Conservation (phyloP, 2,113 vertebrate genomes). For the Salvelinus namaycush region DNA sequence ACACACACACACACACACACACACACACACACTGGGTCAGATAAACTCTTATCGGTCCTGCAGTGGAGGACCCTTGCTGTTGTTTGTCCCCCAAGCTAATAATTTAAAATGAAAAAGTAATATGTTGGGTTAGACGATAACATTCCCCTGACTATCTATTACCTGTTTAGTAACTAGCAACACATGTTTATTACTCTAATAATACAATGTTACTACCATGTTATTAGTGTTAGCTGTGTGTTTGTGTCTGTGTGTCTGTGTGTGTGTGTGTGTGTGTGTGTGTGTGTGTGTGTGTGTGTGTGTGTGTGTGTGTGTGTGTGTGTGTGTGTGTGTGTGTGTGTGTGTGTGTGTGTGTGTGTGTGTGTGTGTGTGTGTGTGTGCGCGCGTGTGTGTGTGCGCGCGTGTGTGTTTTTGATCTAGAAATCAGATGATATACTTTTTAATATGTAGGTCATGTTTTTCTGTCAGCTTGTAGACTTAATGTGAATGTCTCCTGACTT, state of each 20-base stretch:
- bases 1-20: slow-evolving; percentile 8
- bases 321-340: background rate
- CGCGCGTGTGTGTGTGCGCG: too few relatives aligned
- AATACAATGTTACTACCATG: slow-evolving; percentile 33
- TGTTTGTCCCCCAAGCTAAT: slow-evolving; percentile 42
- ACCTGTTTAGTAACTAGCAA: slow-evolving; percentile 46
- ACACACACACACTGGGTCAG: slow-evolving; percentile 54
- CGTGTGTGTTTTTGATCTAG: slow-evolving; percentile 36
- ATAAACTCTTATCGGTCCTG: slow-evolving; percentile 66
- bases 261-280: slow-evolving; percentile 14
- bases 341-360: too few relatives aligned
- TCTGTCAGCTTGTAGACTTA: slow-evolving; percentile 18
- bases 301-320: slow-evolving; percentile 7
- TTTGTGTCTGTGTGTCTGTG: background rate
- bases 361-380: background rate
- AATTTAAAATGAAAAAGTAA: slow-evolving; percentile 18
- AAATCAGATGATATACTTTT: slow-evolving; percentile 16
- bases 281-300: slow-evolving; percentile 15
- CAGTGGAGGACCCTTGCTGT: slow-evolving; percentile 55
- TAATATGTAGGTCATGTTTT: slow-evolving; percentile 43
- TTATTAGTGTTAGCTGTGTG: too few relatives aligned
- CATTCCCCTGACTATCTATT: slow-evolving; percentile 46
- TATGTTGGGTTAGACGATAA: slow-evolving; percentile 45
- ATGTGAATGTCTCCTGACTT: slow-evolving; percentile 55
- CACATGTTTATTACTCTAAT: slow-evolving; percentile 25